Percentiles rank a stretch among this genome's conserved stretches.
Evolutionary conservation across 2,797 vertebrate species (phyloP).

Genomic region (Gila robusta): DNA sequence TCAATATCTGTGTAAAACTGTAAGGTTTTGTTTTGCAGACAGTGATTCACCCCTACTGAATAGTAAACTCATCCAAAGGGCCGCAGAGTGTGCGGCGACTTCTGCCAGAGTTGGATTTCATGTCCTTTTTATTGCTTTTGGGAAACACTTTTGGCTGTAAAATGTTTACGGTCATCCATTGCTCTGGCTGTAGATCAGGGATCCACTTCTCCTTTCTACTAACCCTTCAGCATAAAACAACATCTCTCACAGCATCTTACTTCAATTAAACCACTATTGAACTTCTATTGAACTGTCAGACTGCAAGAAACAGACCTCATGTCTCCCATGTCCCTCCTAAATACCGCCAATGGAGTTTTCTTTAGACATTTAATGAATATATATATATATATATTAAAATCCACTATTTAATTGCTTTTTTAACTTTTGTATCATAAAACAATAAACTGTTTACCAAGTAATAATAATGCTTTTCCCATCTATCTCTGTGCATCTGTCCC

Average conservation of each 20-base stretch:
- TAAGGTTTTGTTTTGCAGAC: constrained; percentile 39
- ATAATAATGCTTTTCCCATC: constrained; percentile 89
- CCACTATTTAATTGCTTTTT: neutral
- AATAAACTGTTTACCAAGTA: constrained; percentile 78
- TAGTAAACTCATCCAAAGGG: constrained; percentile 39
- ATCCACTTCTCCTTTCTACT: constrained; percentile 70
- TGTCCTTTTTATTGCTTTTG: constrained; percentile 77
- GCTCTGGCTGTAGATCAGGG: constrained; percentile 82
- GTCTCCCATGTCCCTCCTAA: constrained; percentile 13
- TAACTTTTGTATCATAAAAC: constrained; percentile 9
- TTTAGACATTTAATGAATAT: constrained; percentile 1
- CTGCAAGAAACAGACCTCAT: constrained; percentile 31
- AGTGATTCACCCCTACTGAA: constrained; percentile 38
- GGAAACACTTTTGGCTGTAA: constrained; percentile 79
- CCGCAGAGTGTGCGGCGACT: constrained; percentile 1
- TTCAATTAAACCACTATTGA: constrained; percentile 31
- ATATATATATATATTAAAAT: neutral
- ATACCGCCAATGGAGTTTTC: constrained; percentile 27
- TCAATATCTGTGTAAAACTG: constrained; percentile 47
- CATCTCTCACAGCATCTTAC: constrained; percentile 36
- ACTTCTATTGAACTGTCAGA: constrained; percentile 28
- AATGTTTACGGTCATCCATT: constrained; percentile 78
- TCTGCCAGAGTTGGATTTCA: constrained; percentile 74
- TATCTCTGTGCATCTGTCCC: constrained; percentile 84
- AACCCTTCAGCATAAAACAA: constrained; percentile 20